Evolutionary conservation across 2,888 invertebrate genomes (phyloP), one percentile per base, ranked within the genome.

Genomic region (Fabriciana adippe): DNA sequence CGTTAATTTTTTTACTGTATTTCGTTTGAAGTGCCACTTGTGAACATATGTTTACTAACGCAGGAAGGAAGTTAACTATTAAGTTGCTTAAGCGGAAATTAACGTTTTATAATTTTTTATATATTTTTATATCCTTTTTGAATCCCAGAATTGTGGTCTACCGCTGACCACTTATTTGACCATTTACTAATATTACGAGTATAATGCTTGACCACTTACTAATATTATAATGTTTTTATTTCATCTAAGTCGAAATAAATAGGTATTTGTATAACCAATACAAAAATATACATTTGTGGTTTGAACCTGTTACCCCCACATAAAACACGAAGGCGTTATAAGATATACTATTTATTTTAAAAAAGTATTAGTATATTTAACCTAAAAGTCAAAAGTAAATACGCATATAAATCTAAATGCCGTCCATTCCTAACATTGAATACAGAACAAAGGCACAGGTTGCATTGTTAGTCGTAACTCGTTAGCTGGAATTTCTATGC

Each of bases 21-120:
- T 1, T n/a, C 14, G 54, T 64, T 70, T 56, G 61, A 66, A 26
- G 56, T 11, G 57, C 64, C 62, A 67, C 68, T 69, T 68, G 59
- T 62, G 63, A 68, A 64, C 71, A 73, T 67, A 66, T 71, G 68
- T 64, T 55, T 45, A 57, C 50, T 41, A 41, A 16, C 54, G 48
- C 68, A 67, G 74, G 74, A 74, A 74, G 74, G 74, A 74, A 74
- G 73, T 54, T 51, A 53, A 50, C 65, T 69, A 73, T 74, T 74
- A 69, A 64, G 69, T 59, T 60, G 47, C 54, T 57, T 61, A 16
- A 61, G 13, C 64, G 68, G 66, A 66, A 59, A 59, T 59, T 59
- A 59, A 48, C 59, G 31, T 48, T 59, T n/a, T 11, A 59, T 16
- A 13, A 48, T 59, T 26, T 48, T 48, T 59, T 41, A 41, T 41